Base-by-base conservation (phyloP, 2,113 vertebrate species). In the Hippopotamus amphibius region DNA sequence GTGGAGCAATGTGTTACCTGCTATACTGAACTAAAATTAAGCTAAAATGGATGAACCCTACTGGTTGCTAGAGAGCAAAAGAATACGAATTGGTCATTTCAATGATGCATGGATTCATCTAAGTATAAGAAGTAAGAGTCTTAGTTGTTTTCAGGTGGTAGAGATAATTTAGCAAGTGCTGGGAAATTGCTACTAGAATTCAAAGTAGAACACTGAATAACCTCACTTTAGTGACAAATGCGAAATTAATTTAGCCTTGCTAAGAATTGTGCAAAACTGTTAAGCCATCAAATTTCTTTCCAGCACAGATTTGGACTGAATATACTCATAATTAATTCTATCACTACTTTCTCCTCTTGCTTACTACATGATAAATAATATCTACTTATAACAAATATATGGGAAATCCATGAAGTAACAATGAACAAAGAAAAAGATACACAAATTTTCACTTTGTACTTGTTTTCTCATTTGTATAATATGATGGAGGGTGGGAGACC, bases 11-110 rank as follows among this genome's bases (percentile, higher is more conserved):
- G 68, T 84, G 33, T 33, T 41, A 74, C 2, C 53, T 43, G 69
- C 50, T 69, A 59, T 65, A 21, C 24, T 55, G 16, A 76, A 71
- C 11, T 85, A 94, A 92, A 94, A 91, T 88, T 41, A 92, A 88
- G 30, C 8, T 46, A 88, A 93, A 46, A 59, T 72, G 4, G 15
- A 63, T 76, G 13, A 59, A 53, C 4, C 4, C 4, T 55, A 14
- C 24, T 94, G 22, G 22, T 48, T 37, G 48, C 0, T 59, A 16
- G 83, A 63, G 41, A 81, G 48, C 33, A 59, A 74, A 74, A 94
- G 71, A 86, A 50, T 28, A 90, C 16, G 48, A 89, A 76, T 43
- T 65, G 46, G 53, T n/a, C 57, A 33, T 84, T 80, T 88, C 63
- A 76, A 13, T 77, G 74, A 69, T 66, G 17, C 30, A 57, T 69